Conservation (phyloP, 2,888 invertebrate species). For the Saturnia pavonia region DNA sequence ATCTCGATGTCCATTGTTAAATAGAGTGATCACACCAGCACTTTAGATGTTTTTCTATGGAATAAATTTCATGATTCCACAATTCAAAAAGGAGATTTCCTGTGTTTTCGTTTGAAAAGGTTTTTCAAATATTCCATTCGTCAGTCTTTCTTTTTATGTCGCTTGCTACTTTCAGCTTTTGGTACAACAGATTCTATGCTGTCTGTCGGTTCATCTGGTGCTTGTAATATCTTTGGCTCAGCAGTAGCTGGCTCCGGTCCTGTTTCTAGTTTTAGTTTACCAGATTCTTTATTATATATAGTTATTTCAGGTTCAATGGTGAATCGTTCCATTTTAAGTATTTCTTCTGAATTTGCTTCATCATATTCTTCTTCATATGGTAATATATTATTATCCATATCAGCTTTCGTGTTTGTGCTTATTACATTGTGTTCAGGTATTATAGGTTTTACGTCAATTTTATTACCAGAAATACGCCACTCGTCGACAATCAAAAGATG, state of each 20-base stretch:
- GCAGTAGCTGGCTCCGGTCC: neutral
- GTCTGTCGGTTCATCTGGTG: neutral
- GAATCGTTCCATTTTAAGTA: neutral
- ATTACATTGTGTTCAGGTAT: conserved; percentile 27
- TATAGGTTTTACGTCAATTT: conserved; percentile 22
- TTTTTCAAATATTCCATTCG: conserved; percentile 12
- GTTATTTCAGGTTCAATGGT: conserved; percentile 17
- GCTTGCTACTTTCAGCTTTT: neutral
- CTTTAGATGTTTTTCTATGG: too few species aligned
- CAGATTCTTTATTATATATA: neutral
- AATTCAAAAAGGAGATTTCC: neutral
- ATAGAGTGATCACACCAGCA: neutral
- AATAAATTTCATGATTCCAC: neutral
- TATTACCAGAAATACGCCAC: conserved; percentile 68
- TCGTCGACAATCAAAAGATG: conserved; percentile 82
- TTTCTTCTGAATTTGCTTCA: neutral
- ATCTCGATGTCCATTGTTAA: neutral
- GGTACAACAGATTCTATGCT: neutral
- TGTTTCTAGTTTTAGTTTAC: conserved; percentile 1
- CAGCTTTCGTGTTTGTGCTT: conserved; percentile 28
- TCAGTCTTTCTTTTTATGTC: conserved; percentile 15
- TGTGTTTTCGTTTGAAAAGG: conserved; percentile 15
- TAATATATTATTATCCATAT: neutral
- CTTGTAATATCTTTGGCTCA: neutral
- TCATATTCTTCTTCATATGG: conserved; percentile 4